phyloP scores from a whole-genome alignment of 2,113 vertebrate genomes.

The Ammodytes dubius region DNA sequence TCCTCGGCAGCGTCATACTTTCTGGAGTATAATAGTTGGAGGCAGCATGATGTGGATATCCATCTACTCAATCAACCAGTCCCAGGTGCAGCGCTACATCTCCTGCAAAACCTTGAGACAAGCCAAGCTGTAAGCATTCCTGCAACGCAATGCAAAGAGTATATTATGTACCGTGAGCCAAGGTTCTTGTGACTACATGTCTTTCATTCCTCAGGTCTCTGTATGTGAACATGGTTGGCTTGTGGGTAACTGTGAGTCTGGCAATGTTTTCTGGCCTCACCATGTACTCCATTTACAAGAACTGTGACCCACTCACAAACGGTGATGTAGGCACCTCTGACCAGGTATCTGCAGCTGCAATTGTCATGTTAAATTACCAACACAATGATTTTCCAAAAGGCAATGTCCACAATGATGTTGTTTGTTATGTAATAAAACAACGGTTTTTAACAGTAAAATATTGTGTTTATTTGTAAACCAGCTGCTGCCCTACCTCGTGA shows the following conservation, averaged over 20 bases:
- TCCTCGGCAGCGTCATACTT: constrained; percentile 84
- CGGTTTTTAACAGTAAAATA: neutral
- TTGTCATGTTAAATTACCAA: neutral
- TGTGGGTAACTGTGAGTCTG: constrained; percentile 84
- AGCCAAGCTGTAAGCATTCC: constrained; percentile 83
- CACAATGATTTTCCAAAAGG: too few species aligned
- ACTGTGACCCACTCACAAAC: constrained; percentile 84
- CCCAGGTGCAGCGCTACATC: constrained; percentile 88
- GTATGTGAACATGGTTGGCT: constrained; percentile 86
- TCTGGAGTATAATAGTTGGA: constrained; percentile 85
- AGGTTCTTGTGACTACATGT: constrained; percentile 24
- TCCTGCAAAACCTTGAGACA: constrained; percentile 84
- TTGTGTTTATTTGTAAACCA: constrained; percentile 65
- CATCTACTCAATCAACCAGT: constrained; percentile 87
- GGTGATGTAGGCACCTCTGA: constrained; percentile 74
- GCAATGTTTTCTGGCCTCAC: constrained; percentile 84
- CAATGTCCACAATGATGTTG: neutral
- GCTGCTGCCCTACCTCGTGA: constrained; percentile 95
- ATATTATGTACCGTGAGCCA: neutral
- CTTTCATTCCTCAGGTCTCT: constrained; percentile 77
- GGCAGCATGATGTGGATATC: constrained; percentile 86
- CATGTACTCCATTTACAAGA: constrained; percentile 87
- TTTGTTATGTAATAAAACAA: neutral
- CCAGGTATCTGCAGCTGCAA: constrained; percentile 75
- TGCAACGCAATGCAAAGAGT: neutral